Base-by-base conservation (phyloP, 92 coral and sea anemone species). In the Siderastrea radians region DNA sequence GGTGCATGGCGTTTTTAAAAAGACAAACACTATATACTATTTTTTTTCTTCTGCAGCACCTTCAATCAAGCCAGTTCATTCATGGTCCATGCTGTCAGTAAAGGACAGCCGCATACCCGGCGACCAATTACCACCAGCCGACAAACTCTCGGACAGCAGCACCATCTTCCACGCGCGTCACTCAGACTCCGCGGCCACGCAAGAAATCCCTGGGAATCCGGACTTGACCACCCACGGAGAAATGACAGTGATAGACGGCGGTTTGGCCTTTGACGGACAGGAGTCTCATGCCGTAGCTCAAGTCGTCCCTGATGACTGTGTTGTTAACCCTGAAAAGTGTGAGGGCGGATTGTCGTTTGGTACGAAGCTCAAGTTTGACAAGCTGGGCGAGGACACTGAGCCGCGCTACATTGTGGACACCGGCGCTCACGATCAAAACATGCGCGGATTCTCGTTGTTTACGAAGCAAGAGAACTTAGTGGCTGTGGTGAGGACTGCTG, bases 361-460 rank as follows among this genome's bases (percentile, higher is more conserved):
- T 2, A 88, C 92, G 7, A 97, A 97, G 80, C 89, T 97, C 54
- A 92, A 74, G 75, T 80, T 97, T 50, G 94, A 68, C 26, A 83
- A 84, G 48, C 77, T 84, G 52, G 91, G 68, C 57, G 85, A 76
- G n/a, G 74, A 90, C 49, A 85, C 89, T 61, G 94, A 88, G 79
- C 98, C 95, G 86, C 90, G 93, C 71, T 94, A 84, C 77, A 94
- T 97, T 47, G 83, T 97, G 76, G 98, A 97, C 94, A 97, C 95
- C 46, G 99, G 99, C 58, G 97, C 98, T 0, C 95, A 90, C 78
- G 77, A 69, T n/a, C 79, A 69, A 84, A 83, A 87, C 82, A 95
- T 89, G 86, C 96, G 97, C 44, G 99, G 99, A 3, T 94, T 97
- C 16, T 90, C 99, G 54, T 74, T 97, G 89, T 95, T 84, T 69